Conservation (phyloP, 2,888 invertebrate genomes). For the Amiota communis region DNA sequence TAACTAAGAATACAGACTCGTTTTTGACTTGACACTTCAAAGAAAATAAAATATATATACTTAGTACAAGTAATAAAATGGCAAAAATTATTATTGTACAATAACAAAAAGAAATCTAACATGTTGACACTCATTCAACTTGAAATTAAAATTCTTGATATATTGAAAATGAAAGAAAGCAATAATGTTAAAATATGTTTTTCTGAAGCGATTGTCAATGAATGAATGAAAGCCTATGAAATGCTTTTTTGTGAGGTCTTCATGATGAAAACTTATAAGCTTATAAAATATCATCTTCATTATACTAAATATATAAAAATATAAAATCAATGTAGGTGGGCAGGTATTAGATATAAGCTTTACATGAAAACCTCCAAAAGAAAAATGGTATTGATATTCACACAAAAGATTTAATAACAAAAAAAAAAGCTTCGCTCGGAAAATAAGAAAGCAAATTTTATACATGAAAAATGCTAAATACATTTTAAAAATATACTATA, state of each 20-base stretch:
- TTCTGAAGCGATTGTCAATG: too few relatives aligned
- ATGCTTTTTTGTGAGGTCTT: too few relatives aligned
- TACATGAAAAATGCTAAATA: slow-evolving; percentile 9
- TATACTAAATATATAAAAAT: neutral
- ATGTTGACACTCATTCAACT: slow-evolving; percentile 17
- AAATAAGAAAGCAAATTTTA: slow-evolving; percentile 17
- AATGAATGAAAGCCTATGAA: too few relatives aligned
- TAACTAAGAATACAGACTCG: neutral
- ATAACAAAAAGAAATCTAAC: neutral
- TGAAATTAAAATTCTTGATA: slow-evolving; percentile 33
- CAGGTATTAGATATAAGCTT: too few relatives aligned
- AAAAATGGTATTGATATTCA: neutral
- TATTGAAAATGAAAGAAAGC: neutral
- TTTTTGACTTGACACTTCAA: neutral
- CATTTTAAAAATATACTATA: neutral
- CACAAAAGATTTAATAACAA: slow-evolving; percentile 14
- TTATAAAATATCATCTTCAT: too few relatives aligned
- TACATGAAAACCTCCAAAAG: neutral
- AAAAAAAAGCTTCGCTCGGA: neutral
- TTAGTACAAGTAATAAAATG: slow-evolving; percentile 21
- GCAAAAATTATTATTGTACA: slow-evolving; percentile 7
- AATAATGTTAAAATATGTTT: too few relatives aligned
- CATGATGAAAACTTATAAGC: too few relatives aligned
- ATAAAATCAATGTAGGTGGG: slow-evolving; percentile 3
- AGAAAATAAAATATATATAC: slow-evolving; percentile 21